Percentiles rank a stretch among this genome's conserved stretches.
These are phyloP conservation scores for Vanacampus margaritifer DNA, from an alignment of 2,113 vertebrate species.

Conservation along the genomic window DNA sequence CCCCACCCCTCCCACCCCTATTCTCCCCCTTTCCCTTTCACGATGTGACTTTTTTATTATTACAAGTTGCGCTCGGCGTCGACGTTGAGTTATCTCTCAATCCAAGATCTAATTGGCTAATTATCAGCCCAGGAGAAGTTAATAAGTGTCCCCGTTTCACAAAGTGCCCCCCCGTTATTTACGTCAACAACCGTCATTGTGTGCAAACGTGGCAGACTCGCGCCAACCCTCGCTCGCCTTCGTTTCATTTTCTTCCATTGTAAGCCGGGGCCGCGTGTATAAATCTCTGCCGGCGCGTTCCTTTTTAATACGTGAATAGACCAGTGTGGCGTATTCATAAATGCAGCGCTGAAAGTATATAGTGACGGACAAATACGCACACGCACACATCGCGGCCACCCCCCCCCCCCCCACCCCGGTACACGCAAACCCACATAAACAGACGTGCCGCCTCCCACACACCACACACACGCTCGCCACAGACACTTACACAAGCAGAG, in stretches of 20 bases:
- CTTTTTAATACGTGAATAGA: conserved; percentile 24
- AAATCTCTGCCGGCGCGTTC: conserved; percentile 12
- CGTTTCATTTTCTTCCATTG: too few relatives aligned
- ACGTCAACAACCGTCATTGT: conserved; percentile 65
- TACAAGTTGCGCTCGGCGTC: conserved; percentile 58
- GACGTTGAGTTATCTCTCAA: conserved; percentile 61
- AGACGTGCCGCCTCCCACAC: conserved; percentile 53
- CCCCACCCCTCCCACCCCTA: conserved; percentile 26
- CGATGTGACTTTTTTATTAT: conserved; percentile 59
- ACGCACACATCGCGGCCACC: conserved; percentile 40
- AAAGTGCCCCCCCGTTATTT: conserved; percentile 62
- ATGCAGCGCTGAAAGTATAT: conserved; percentile 41
- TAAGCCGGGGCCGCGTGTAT: conserved; percentile 53
- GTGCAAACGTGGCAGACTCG: conserved; percentile 66
- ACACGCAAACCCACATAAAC: conserved; percentile 56
- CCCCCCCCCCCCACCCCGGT: conserved; percentile 36
- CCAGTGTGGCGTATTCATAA: conserved; percentile 26
- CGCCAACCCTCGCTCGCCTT: conserved; percentile 58
- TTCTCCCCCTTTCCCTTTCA: conserved; percentile 28
- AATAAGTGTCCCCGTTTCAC: conserved; percentile 69
- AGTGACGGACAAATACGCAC: conserved; percentile 28
- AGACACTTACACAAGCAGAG: conserved; percentile 63
- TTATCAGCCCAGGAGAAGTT: conserved; percentile 65
- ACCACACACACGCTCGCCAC: conserved; percentile 54
- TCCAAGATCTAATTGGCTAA: conserved; percentile 67